phyloP scores from a whole-genome alignment of 2,113 vertebrate species.

The Stercorarius parasiticus region DNA sequence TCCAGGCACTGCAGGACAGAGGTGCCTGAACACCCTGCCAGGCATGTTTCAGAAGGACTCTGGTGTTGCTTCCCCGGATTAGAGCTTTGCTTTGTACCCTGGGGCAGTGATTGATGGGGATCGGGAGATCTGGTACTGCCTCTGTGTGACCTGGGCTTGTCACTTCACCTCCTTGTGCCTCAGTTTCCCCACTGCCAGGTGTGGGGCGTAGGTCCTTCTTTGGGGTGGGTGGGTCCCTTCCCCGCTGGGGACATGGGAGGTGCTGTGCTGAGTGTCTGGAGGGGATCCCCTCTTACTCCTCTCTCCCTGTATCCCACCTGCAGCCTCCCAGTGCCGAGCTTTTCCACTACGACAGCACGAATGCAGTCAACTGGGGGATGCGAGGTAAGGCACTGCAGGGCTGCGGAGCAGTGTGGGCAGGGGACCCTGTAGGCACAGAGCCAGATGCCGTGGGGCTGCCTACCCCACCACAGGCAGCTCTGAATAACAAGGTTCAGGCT shows the following conservation, averaged over 20 bases:
- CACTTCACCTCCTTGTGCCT: neutral
- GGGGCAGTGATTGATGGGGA: too few relatives aligned
- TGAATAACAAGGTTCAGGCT: neutral
- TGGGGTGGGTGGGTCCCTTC: neutral
- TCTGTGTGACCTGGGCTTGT: neutral
- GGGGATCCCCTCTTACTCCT: neutral
- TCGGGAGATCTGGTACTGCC: neutral
- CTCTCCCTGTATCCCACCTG: neutral
- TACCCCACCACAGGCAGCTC: neutral
- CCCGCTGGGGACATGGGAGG: neutral
- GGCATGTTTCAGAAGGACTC: neutral
- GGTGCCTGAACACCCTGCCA: neutral
- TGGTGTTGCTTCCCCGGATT: neutral
- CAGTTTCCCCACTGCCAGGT: neutral
- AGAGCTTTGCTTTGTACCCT: neutral
- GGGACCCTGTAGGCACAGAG: neutral
- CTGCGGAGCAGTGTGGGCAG: neutral
- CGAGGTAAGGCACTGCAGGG: conserved; percentile 74
- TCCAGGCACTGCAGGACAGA: neutral
- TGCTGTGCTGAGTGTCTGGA: neutral
- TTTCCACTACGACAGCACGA: conserved; percentile 92
- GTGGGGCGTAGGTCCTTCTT: neutral
- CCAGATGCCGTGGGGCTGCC: accelerated
- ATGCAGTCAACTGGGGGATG: conserved; percentile 94
- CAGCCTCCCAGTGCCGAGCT: conserved; percentile 89